Evolutionary conservation across 2,888 invertebrate genomes (phyloP), one percentile per base, ranked within the genome.

Genomic region (Buathra laborator): DNA sequence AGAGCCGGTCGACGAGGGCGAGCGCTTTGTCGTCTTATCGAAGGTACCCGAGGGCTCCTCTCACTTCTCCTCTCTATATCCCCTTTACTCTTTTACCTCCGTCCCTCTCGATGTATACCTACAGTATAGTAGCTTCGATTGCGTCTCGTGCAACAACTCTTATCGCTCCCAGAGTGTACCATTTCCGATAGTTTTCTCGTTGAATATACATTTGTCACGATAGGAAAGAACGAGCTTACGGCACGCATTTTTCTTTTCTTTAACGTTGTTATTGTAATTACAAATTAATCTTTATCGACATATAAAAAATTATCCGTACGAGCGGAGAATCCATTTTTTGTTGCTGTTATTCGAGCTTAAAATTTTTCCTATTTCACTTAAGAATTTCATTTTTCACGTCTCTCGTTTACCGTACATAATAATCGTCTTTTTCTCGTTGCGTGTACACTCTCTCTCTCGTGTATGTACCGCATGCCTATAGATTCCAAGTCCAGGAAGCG

Each of bases 11-110:
- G 72, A 81, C 80, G 83, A 64, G 84, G 82, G 46, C 81, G 84
- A 85, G 53, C 84, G 86, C 85, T 87, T 88, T 86, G 87, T 88
- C 84, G 80, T 81, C 84, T 87, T 88, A 88, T 88, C 88, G 83
- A 78, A 74, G 81, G 79, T 84, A 86, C 87, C 84, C 82, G 87
- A 19, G 86, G 67, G 51, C 37, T 66, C 72, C 62, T 46, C 51
- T 68, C 76, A 37, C 37, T 16, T 51, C 46, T 12, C 19, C 48
- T 72, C n/a, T 44, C 12, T 59, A 12, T 59, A 19, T 32, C 46
- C 68, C 53, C 56, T 64, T 51, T 51, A n/a, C 37, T 16, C 71
- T 14, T 48, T 48, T 59, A 67, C 19, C 66, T 56, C 74, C 14
- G 10, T 10, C 56, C 56, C 24, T 24, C 56, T 19, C 56, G 19